Evolutionary conservation across 2,113 vertebrate species (phyloP), one percentile per base, ranked within the genome.

Genomic region (Tichodroma muraria): DNA sequence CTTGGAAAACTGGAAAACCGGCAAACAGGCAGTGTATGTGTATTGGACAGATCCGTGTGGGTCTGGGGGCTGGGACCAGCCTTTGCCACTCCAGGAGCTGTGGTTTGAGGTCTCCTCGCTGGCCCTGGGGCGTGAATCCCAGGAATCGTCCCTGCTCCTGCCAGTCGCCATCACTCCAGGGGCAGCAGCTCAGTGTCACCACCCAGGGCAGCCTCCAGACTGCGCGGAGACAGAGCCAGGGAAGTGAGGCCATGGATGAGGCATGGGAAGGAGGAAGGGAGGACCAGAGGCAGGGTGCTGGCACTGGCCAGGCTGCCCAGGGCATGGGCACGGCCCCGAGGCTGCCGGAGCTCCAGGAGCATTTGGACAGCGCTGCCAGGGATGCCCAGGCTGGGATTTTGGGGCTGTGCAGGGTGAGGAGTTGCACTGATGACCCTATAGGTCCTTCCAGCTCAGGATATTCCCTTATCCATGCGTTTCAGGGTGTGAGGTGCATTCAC

Each of bases 241-340:
- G 88, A 40, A 52, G 72, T 61, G 86, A 27, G 53, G 68, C 49
- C 57, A 13, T 14, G 73, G 90, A 57, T 77, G 59, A 82, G 82
- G 63, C 63, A 5, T 40, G 85, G 93, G 66, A 82, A 80, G 94
- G 91, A 95, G 91, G 91, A 77, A 70, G 49, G 75, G 73, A 79
- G 86, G 69, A 77, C 18, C 37, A 72, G 49, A 56, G 75, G 37
- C 50, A 80, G 40, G 23, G 28, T 28, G 42, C 22, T 38, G 42
- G 47, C 35, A 35, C 45, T 72, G 68, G n/a, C n/a, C n/a, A n/a
- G n/a, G n/a, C n/a, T n/a, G n/a, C 50, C n/a, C 38, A n/a, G 69
- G 40, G 30, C 42, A 28, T 49, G 59, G 59, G 6, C 23, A 64
- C 4, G 0, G 28, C 23, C 38, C 47, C 2, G 49, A 54, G 38